Base-by-base conservation (phyloP, 2,888 invertebrate genomes). In the Sicus ferrugineus region DNA sequence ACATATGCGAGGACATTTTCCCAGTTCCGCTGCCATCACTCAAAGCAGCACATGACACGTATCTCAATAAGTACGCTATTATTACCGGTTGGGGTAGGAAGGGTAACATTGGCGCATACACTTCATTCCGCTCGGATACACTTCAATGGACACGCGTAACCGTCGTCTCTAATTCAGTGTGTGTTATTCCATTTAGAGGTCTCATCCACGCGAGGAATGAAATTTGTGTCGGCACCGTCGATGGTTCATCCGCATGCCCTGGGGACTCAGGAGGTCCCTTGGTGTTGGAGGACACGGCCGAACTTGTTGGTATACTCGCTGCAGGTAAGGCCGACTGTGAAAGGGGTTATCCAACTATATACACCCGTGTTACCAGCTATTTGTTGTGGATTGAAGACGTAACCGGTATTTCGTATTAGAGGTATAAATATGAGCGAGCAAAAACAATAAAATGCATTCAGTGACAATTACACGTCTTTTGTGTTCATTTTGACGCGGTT, bases 221-320 rank as follows among this genome's bases (percentile, higher is more conserved):
- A 19, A 52, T 52, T 11, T 52, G 52, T 23, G 23, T 52, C 3
- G 52, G 19, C n/a, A 52, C 52, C 3, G 21, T 2, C 4, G 21
- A 19, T 4, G 21, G n/a, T 3, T 4, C 9, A 9, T 19, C 52
- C 9, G 21, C 52, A 3, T 52, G 52, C 11, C 11, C 5, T 19
- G 52, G 84, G 46, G 83, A 83, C 72, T 83, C 84, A 21, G 83
- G 83, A 26, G 83, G 83, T 54, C 84, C 84, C 68, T 73, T 83
- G 72, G 75, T 78, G 1, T 62, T 74, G 5, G 5, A 30, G 1
- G 50, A 48, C 4, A 28, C 0, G 23, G 64, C 67, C 3, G 16
- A 70, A 0, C 76, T 77, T 70, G 23, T 83, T 56, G 84, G 83
- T 73, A 21, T 79, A 6, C 79, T 80, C 34, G 82, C 83, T 2